Evolutionary conservation across 2,888 invertebrate genomes (phyloP).

Genomic region (Horisme vitalbata): DNA sequence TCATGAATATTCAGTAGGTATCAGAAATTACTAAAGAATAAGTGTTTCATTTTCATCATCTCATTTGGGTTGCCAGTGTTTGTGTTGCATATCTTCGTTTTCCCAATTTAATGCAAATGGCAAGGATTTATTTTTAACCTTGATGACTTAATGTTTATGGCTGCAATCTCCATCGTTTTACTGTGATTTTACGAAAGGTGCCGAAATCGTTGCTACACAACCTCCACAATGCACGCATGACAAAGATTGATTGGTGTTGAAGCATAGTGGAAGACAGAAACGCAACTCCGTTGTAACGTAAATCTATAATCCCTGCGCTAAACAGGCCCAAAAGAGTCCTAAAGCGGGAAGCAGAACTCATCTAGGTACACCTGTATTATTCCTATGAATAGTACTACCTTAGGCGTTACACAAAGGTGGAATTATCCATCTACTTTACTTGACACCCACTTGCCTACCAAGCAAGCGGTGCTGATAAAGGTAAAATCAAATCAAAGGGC

Average conservation of each 20-base stretch:
- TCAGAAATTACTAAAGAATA: too few relatives aligned
- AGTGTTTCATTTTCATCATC: neutral
- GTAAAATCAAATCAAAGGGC: too few relatives aligned
- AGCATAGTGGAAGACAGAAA: neutral
- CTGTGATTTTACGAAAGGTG: conserved; percentile 11
- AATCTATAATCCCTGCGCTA: too few relatives aligned
- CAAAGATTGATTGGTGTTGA: conserved; percentile 25
- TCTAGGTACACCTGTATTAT: too few relatives aligned
- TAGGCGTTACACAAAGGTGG: too few relatives aligned
- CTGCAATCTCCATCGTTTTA: conserved; percentile 11
- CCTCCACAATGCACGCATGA: conserved; percentile 13
- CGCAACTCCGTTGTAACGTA: neutral
- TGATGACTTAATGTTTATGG: conserved; percentile 18
- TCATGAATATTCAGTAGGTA: too few relatives aligned
- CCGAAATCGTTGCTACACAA: conserved; percentile 18
- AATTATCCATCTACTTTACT: too few relatives aligned
- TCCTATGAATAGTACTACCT: too few relatives aligned
- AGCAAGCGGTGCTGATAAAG: too few relatives aligned
- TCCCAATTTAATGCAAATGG: conserved; percentile 17
- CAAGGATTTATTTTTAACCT: conserved; percentile 15
- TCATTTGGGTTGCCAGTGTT: neutral
- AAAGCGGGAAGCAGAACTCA: too few relatives aligned
- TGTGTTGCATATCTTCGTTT: neutral
- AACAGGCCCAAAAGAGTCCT: too few relatives aligned
- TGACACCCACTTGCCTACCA: too few relatives aligned